phyloP scores from a whole-genome alignment of 2,888 invertebrate genomes.

The Chrysolina haemoptera region DNA sequence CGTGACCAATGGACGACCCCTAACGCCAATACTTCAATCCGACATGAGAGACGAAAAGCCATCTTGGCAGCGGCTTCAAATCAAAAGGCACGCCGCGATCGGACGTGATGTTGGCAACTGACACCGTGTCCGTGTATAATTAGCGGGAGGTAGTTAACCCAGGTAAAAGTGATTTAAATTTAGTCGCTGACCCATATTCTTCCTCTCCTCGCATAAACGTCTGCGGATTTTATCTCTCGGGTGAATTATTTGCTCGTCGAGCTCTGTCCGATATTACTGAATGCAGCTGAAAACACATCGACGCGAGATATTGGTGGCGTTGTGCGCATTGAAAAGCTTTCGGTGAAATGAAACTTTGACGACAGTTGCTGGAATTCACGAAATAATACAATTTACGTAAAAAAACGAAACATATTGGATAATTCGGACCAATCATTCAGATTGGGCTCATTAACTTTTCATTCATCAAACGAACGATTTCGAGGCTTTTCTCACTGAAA shows the following conservation, averaged over 20 bases:
- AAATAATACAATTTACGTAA: no score
- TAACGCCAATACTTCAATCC: neutral
- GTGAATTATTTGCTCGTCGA: slow-evolving; percentile 18
- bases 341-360: no score
- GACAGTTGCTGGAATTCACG: no score
- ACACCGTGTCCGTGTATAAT: slow-evolving; percentile 34
- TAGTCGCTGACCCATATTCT: slow-evolving; percentile 68
- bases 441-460: no score
- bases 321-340: no score
- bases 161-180: slow-evolving; percentile 68
- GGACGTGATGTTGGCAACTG: slow-evolving; percentile 13
- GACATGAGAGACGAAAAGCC: neutral
- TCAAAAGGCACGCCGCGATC: neutral
- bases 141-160: slow-evolving; percentile 69
- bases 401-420: no score
- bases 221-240: slow-evolving; percentile 39
- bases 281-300: neutral
- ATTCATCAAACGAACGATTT: no score
- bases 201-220: slow-evolving; percentile 39
- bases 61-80: neutral
- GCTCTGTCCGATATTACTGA: neutral
- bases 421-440: no score
- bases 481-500: no score
- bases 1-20: no score
- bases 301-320: no score